These are phyloP conservation scores for Tiphia femorata DNA, from an alignment of 2,888 invertebrate genomes.

Conservation along the genomic window DNA sequence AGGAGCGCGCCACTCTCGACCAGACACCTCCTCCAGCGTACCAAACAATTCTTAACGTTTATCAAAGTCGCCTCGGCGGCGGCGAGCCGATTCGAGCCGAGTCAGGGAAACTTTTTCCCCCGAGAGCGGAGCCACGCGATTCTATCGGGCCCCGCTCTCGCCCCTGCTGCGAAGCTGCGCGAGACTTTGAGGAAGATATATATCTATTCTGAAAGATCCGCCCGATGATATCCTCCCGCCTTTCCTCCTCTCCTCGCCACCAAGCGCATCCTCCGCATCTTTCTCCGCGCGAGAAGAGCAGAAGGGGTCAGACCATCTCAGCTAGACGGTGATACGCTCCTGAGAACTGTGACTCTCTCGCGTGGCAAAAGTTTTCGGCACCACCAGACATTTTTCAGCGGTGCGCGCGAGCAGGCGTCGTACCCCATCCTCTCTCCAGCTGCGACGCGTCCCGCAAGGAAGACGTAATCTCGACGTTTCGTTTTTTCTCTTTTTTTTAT, in stretches of 20 bases:
- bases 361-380: no score
- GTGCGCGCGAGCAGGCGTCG: no score
- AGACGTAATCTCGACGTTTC: no score
- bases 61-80: constrained; percentile 14
- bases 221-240: constrained; percentile 36
- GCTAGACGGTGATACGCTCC: no score
- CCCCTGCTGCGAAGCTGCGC: constrained; percentile 22
- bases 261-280: not conserved
- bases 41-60: constrained; percentile 8
- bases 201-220: constrained; percentile 50
- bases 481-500: no score
- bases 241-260: not conserved
- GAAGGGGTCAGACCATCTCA: no score
- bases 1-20: no score
- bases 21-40: not conserved
- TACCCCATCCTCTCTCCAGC: no score
- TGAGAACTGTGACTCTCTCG: no score
- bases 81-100: not conserved
- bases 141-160: not conserved
- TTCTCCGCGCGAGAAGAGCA: no score
- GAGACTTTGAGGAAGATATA: constrained; percentile 42
- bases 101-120: constrained; percentile 10
- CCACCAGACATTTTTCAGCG: no score
- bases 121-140: not conserved
- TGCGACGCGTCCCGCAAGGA: no score